phyloP scores from a whole-genome alignment of 2,113 vertebrate genomes.

The Saccopteryx bilineata region DNA sequence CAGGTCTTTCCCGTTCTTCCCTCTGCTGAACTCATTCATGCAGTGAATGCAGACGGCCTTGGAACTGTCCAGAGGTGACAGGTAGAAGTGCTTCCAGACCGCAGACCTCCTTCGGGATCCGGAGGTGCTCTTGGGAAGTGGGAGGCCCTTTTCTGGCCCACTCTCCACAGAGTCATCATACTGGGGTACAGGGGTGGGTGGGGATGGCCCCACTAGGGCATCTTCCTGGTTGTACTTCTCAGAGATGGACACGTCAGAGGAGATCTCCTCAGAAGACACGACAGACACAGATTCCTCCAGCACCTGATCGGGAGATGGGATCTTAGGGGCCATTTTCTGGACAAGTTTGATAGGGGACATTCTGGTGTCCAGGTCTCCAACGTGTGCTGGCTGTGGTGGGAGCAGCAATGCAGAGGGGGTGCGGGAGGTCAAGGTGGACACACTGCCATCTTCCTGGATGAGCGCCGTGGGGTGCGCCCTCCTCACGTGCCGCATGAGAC shows the following conservation, averaged over 20 bases:
- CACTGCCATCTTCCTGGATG: constrained; percentile 89
- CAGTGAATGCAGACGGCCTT: constrained; percentile 99
- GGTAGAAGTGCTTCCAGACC: constrained; percentile 99
- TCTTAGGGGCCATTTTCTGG: constrained; percentile 91
- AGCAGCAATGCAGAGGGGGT: constrained; percentile 85
- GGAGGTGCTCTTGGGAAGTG: constrained; percentile 91
- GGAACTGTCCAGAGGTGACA: constrained; percentile 96
- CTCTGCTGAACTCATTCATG: constrained; percentile 98
- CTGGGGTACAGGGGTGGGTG: constrained; percentile 87
- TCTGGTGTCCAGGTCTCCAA: constrained; percentile 84
- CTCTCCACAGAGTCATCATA: constrained; percentile 90
- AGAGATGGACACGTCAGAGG: constrained; percentile 89
- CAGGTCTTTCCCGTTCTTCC: constrained; percentile 98
- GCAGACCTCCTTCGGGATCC: constrained; percentile 96
- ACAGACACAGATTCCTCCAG: constrained; percentile 88
- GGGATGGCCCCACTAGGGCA: constrained; percentile 84
- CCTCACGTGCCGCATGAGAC: constrained; percentile 97
- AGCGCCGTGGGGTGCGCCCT: constrained; percentile 96
- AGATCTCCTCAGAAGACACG: constrained; percentile 91
- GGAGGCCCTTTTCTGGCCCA: constrained; percentile 87
- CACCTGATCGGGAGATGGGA: constrained; percentile 90
- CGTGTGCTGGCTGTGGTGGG: constrained; percentile 85
- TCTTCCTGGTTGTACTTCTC: constrained; percentile 90
- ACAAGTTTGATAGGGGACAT: constrained; percentile 91
- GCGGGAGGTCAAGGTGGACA: constrained; percentile 85